Conservation (phyloP, 1,140 invertebrate species). For the Pachypsylla venusta region DNA sequence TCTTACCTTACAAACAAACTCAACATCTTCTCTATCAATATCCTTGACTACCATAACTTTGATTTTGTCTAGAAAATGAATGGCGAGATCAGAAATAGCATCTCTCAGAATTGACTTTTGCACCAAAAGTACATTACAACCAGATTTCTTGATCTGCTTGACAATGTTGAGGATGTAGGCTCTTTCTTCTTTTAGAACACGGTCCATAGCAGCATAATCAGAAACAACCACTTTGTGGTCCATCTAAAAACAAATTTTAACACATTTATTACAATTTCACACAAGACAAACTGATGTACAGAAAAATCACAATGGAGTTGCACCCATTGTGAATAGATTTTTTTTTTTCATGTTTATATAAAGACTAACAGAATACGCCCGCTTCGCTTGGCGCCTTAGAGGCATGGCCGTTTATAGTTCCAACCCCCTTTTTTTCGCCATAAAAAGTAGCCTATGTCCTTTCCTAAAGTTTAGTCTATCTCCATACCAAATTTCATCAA, state of each 20-base stretch:
- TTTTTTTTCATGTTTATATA: too few relatives aligned
- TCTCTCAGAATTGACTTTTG: slow-evolving; percentile 98
- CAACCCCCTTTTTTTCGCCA: too few relatives aligned
- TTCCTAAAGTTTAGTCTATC: too few relatives aligned
- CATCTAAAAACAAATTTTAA: slow-evolving; percentile 86
- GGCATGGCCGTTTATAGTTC: too few relatives aligned
- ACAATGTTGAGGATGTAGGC: slow-evolving; percentile 97
- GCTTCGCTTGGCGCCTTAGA: too few relatives aligned
- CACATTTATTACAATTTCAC: too few relatives aligned
- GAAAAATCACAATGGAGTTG: background rate
- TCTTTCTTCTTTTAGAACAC: slow-evolving; percentile 94
- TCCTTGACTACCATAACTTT: slow-evolving; percentile 99
- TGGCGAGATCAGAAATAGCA: slow-evolving; percentile 88
- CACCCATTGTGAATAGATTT: background rate
- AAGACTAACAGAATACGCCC: too few relatives aligned
- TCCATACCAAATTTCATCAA: too few relatives aligned
- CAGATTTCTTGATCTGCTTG: slow-evolving; percentile 96
- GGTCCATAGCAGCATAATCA: slow-evolving; percentile 98
- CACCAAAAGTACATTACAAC: slow-evolving; percentile 94
- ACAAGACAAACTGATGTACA: background rate
- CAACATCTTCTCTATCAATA: slow-evolving; percentile 93
- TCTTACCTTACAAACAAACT: slow-evolving; percentile 80
- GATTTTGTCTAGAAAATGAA: slow-evolving; percentile 98
- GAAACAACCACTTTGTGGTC: slow-evolving; percentile 96
- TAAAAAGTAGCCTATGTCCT: too few relatives aligned